Conservation (phyloP, 2,888 invertebrate genomes). For the Stenodera caucasica region DNA sequence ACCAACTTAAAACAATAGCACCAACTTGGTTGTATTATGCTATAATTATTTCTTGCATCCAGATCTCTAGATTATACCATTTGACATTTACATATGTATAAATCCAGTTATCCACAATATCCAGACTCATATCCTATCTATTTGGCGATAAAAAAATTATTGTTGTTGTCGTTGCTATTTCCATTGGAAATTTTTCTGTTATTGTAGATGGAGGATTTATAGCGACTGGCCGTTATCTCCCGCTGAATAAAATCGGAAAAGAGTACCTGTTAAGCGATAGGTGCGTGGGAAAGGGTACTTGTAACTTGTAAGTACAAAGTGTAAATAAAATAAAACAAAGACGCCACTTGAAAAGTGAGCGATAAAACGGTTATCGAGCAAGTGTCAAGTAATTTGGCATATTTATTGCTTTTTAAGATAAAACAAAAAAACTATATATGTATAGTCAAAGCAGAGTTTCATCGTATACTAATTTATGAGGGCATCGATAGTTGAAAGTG, state of each 20-base stretch:
- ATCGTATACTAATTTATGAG: not conserved
- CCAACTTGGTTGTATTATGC: conserved; percentile 42
- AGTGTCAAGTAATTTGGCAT: conserved; percentile 44
- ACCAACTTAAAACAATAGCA: conserved; percentile 44
- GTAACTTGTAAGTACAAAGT: conserved; percentile 29
- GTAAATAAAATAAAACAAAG: conserved; percentile 32
- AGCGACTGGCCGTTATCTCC: conserved; percentile 13
- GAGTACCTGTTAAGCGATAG: conserved; percentile 18
- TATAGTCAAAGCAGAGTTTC: too few relatives aligned
- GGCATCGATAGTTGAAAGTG: not conserved
- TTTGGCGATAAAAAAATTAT: not conserved
- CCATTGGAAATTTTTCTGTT: conserved; percentile 2
- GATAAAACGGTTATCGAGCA: conserved; percentile 41
- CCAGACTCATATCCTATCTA: too few relatives aligned
- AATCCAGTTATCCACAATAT: too few relatives aligned
- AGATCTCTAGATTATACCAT: conserved; percentile 12
- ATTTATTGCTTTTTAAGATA: conserved; percentile 41
- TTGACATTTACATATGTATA: conserved; percentile 21
- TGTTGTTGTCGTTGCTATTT: not conserved
- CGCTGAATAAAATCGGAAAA: conserved; percentile 13
- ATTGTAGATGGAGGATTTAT: conserved; percentile 16
- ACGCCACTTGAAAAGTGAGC: conserved; percentile 34
- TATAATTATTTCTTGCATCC: conserved; percentile 27
- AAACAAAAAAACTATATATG: conserved; percentile 15
- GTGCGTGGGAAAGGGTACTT: conserved; percentile 26